Base-by-base conservation (phyloP, 2,797 vertebrate genomes). In the Mallotus villosus region DNA sequence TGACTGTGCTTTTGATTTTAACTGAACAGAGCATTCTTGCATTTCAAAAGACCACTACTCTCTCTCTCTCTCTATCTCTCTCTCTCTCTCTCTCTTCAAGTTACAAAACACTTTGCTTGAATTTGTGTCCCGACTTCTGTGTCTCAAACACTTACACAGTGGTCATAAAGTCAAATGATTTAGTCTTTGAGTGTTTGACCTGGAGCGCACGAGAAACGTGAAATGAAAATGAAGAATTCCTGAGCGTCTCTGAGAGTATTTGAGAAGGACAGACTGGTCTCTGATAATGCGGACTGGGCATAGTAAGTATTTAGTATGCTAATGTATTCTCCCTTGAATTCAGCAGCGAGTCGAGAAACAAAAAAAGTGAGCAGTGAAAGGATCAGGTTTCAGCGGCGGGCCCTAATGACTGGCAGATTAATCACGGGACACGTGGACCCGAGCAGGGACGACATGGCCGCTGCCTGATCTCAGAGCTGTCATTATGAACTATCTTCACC, bases 281-380 rank as follows among this genome's bases (percentile, higher is more conserved):
- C 78, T 73, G 72, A 78, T 76, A 76, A 62, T 53, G 63, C n/a
- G 68, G 61, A 68, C 74, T 66, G 62, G 80, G 67, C 72, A 57
- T 80, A 63, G 55, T 79, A 61, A 55, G 62, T 81, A 24, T 59
- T 89, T 88, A 88, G 85, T 83, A 92, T 92, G 90, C 88, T 88
- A 92, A 91, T 92, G 71, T 88, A 86, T 88, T 87, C 86, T 25
- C 64, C 32, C 49, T 61, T 82, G 89, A 91, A 91, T 90, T 90
- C 85, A 86, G 78, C 17, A 65, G 37, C 73, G 78, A 78, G 68
- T 17, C 17, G 7, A 80, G 74, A 86, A 86, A 84, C 84, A 82
- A 80, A 77, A 55, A 74, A 74, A 85, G 84, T 81, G 79, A 85
- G 83, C 83, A 85, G 78, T 84, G 83, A 85, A 78, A 78, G 85